phyloP scores from a whole-genome alignment of 2,888 invertebrate genomes.

The Ctenicera cuprea region DNA sequence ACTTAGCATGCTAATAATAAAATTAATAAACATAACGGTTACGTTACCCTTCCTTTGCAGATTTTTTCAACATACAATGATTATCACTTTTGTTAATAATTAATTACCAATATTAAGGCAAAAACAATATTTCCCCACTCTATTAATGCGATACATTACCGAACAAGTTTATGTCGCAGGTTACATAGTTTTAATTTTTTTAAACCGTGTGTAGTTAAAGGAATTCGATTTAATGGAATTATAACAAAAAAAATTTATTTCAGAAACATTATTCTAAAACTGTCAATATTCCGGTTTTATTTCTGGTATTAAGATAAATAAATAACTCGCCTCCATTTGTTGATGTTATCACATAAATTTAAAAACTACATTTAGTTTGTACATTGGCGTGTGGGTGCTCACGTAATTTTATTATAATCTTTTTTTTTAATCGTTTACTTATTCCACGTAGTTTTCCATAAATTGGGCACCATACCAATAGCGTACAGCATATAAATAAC shows the following conservation, averaged over 20 bases:
- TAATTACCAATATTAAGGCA: no score
- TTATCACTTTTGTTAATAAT: no score
- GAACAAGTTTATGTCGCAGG: no score
- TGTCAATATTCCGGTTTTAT: conserved; percentile 34
- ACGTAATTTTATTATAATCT: conserved; percentile 16
- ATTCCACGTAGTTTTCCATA: conserved; percentile 37
- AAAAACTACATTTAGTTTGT: conserved; percentile 14
- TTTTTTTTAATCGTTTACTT: conserved; percentile 27
- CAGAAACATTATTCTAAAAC: background rate
- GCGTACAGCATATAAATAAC: conserved; percentile 35
- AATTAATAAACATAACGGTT: background rate
- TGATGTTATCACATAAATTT: conserved; percentile 29
- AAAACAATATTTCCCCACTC: no score
- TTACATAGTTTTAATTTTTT: no score
- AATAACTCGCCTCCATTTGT: conserved; percentile 34
- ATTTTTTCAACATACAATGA: no score
- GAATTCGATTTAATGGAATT: background rate
- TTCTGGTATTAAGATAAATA: conserved; percentile 31
- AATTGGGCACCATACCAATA: conserved; percentile 35
- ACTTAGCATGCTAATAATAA: no score
- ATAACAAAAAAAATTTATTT: background rate
- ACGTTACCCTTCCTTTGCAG: background rate
- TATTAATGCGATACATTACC: no score
- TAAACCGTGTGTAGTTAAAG: no score
- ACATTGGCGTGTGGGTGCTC: conserved; percentile 14